Conservation (phyloP, 2,113 vertebrate genomes). For the Leiothrix lutea region DNA sequence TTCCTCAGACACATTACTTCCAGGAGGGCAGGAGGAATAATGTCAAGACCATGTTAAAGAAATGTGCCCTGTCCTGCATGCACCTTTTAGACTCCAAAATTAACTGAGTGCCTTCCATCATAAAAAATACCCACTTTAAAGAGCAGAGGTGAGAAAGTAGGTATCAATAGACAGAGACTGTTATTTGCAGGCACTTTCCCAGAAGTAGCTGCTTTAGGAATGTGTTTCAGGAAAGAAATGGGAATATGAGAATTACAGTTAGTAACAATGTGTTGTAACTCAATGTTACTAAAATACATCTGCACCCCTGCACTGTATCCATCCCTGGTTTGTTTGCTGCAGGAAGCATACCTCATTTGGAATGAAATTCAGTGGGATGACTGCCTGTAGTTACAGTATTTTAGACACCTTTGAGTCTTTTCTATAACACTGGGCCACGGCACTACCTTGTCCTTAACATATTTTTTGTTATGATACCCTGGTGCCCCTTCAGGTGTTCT, state of each 20-base stretch:
- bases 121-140: not conserved
- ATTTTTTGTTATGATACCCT: not conserved
- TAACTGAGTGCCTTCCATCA: not conserved
- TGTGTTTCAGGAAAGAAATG: not conserved
- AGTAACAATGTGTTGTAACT: not conserved
- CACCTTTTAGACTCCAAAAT: not conserved
- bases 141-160: not conserved
- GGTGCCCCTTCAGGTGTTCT: not conserved
- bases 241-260: not conserved
- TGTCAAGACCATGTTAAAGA: not conserved
- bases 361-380: not conserved
- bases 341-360: not conserved
- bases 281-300: not conserved
- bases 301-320: not conserved
- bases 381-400: not conserved
- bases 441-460: not conserved
- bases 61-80: not conserved
- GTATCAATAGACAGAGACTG: not conserved
- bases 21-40: not conserved
- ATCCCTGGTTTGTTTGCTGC: not conserved
- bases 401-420: not conserved
- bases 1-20: not conserved
- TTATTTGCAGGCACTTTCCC: not conserved
- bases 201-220: not conserved
- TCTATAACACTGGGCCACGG: not conserved